Percentiles rank a stretch among this genome's conserved stretches.
Evolutionary conservation across 2,113 vertebrate genomes (phyloP).

Genomic region (Delphinus delphis): DNA sequence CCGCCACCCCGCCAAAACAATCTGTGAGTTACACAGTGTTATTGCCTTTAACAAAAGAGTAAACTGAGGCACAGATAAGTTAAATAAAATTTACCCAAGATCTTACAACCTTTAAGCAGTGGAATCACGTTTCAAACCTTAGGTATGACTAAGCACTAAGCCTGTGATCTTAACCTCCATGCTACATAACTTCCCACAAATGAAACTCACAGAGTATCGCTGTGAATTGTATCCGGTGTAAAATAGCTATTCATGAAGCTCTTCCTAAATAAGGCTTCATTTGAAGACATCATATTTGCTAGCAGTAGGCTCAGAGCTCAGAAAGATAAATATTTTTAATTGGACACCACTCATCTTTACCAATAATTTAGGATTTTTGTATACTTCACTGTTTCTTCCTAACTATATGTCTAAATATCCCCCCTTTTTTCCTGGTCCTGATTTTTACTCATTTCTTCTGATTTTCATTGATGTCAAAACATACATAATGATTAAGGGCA

Average conservation of each 20-base stretch:
- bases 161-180: background rate
- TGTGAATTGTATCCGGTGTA: background rate
- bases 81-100: background rate
- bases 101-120: background rate
- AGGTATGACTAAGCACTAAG: background rate
- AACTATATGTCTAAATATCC: background rate
- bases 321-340: slow-evolving; percentile 26
- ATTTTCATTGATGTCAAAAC: slow-evolving; percentile 17
- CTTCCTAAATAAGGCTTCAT: background rate
- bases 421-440: background rate
- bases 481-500: background rate
- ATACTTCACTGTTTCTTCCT: background rate
- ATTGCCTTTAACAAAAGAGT: background rate
- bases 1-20: background rate
- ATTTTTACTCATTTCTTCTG: slow-evolving; percentile 15
- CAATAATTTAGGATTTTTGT: background rate
- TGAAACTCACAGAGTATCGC: background rate
- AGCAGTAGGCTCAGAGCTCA: background rate
- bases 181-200: background rate
- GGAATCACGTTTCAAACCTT: background rate
- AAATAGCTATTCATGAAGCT: background rate
- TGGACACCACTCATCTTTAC: background rate
- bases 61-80: background rate
- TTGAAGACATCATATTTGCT: background rate
- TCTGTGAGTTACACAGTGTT: background rate